Base-by-base conservation (phyloP, 2,797 vertebrate genomes). In the Neosilurus hyrtlii region DNA sequence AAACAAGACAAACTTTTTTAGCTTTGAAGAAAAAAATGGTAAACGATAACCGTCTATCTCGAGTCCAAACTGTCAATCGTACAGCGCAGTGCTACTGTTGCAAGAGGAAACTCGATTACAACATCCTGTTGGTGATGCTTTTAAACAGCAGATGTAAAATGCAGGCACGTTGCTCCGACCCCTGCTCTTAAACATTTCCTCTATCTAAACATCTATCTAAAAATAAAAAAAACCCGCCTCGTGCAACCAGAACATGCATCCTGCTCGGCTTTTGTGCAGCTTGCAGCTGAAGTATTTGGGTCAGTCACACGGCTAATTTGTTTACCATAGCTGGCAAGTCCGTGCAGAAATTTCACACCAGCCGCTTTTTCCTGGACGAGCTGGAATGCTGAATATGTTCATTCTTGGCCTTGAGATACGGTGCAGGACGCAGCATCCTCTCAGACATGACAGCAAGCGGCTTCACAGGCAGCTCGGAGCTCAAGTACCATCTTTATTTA, bases 271-370 rank as follows among this genome's bases (percentile, higher is more conserved):
- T 83, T 78, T 76, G 79, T 86, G 84, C 80, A 57, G 67, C 57
- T 62, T 56, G 81, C 81, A 79, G 84, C 81, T 82, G 16, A 86
- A 88, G 83, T 85, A 88, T 85, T 85, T 87, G 81, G 86, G 88
- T 88, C 85, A 87, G 80, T 87, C 79, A 82, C 81, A 85, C 24
- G 52, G 79, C 81, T 88, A 86, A 88, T 88, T 85, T 85, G 84
- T 84, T 85, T 81, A 85, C 68, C 85, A 70, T 66, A 30, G 84
- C 62, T 80, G 70, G 77, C 85, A 85, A 84, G 81, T 79, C 73
- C 68, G 56, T 26, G 73, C 83, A 83, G 57, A 86, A 85, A 83
- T 71, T 86, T 73, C 82, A 81, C 67, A 84, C 62, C 73, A 49
- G 75, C 59, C 16, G 24, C 68, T 79, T 84, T 75, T 70, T 68